Percentiles rank a stretch among this genome's conserved stretches.
phyloP scores from a whole-genome alignment of 2,113 vertebrate genomes.

The Columba janthina region DNA sequence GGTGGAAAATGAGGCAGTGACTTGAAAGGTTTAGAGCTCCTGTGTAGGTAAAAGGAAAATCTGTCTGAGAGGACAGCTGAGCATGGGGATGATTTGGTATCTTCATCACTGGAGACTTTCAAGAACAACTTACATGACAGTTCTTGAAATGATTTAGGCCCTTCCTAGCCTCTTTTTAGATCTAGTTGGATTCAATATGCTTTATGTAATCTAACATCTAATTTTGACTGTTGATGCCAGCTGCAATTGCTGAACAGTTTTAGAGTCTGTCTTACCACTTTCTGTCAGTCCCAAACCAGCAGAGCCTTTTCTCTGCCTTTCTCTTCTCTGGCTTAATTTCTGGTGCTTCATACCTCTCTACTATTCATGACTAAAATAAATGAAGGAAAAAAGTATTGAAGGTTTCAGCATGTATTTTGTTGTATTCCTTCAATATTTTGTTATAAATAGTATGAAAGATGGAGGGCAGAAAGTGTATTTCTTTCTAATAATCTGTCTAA shows the following conservation, averaged over 20 bases:
- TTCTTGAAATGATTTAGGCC: background rate
- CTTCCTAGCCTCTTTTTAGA: background rate
- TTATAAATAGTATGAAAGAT: background rate
- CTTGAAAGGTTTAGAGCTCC: background rate
- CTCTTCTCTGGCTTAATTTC: background rate
- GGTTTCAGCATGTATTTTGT: background rate
- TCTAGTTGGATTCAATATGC: background rate
- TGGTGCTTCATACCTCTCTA: background rate
- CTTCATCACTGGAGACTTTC: background rate
- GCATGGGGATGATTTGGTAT: background rate
- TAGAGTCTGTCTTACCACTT: background rate
- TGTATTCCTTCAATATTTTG: background rate
- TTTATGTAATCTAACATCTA: background rate
- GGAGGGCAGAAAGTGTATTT: background rate
- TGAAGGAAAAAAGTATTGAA: background rate
- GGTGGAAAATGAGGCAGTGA: background rate
- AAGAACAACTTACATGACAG: background rate
- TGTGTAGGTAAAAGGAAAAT: background rate
- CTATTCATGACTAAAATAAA: conserved; percentile 11
- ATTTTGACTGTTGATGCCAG: background rate
- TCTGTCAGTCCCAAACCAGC: background rate
- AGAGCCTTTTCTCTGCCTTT: background rate
- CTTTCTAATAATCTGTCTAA: conserved; percentile 8
- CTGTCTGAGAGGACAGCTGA: background rate
- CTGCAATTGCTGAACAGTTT: background rate